A percentile compares a stretch with the other conserved stretches of the same genome.
These are phyloP conservation scores for Apis laboriosa DNA, from an alignment of 1,140 invertebrate species.

Conservation along the genomic window DNA sequence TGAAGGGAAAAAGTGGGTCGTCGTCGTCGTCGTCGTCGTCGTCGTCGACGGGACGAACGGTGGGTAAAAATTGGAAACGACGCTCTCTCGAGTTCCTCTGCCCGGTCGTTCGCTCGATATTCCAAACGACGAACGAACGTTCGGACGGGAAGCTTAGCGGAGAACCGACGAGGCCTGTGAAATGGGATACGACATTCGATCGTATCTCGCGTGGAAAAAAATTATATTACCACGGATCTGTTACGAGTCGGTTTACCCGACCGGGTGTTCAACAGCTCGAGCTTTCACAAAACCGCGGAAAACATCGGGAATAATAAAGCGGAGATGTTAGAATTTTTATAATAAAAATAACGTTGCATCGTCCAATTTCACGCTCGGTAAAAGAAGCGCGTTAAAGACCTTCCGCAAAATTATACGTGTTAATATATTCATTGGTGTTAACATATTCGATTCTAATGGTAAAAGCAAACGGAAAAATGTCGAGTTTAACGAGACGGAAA, in stretches of 20 bases:
- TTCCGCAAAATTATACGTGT: too few species aligned
- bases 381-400: too few species aligned
- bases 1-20: slow-evolving; percentile 13
- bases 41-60: background rate
- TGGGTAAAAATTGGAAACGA: slow-evolving; percentile 1
- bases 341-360: background rate
- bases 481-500: too few species aligned
- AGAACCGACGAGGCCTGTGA: background rate
- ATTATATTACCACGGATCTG: slow-evolving; percentile 5
- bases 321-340: background rate
- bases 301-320: background rate
- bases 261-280: background rate
- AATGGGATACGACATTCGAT: slow-evolving; percentile 30
- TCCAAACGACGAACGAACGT: background rate
- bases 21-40: background rate
- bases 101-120: background rate
- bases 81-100: slow-evolving; percentile 5
- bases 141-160: background rate
- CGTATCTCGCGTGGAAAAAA: slow-evolving; percentile 28
- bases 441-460: too few species aligned
- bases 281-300: slow-evolving; percentile 17
- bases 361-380: too few species aligned
- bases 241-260: slow-evolving; percentile 24
- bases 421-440: too few species aligned
- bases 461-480: too few species aligned